Evolutionary conservation across 2,797 vertebrate genomes (phyloP).

Genomic region (Calcarius lapponicus): DNA sequence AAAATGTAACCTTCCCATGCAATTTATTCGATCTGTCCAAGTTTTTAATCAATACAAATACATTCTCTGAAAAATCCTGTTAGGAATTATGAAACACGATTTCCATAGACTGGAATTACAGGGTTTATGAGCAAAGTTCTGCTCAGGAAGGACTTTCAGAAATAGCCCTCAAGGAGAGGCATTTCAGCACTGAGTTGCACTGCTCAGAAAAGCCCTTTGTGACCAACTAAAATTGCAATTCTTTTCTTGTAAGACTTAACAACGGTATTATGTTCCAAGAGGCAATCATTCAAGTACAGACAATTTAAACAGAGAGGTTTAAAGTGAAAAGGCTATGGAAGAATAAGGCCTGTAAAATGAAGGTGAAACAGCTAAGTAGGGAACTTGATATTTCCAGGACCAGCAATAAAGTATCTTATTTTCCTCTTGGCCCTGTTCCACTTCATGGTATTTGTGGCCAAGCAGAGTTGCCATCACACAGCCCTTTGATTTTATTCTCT

Average conservation of each 20-base stretch:
- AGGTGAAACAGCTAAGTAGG: background rate
- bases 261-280: background rate
- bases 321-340: conserved; percentile 14
- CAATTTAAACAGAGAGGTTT: conserved; percentile 11
- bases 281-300: background rate
- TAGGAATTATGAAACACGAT: background rate
- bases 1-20: background rate
- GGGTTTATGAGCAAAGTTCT: background rate
- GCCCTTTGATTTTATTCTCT: background rate
- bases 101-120: background rate
- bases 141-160: background rate
- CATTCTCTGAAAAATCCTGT: background rate
- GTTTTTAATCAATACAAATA: background rate
- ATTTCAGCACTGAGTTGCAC: background rate
- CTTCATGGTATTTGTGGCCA: background rate
- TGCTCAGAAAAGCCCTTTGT: background rate
- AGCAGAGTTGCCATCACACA: background rate
- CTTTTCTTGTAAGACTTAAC: background rate
- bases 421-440: background rate
- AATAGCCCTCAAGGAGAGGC: background rate
- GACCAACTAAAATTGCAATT: background rate
- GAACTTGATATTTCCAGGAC: background rate
- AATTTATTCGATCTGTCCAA: background rate
- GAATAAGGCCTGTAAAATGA: background rate
- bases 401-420: background rate